These are phyloP conservation scores for Drosophila willistoni DNA, from an alignment of 1,140 invertebrate genomes.

Conservation along the genomic window DNA sequence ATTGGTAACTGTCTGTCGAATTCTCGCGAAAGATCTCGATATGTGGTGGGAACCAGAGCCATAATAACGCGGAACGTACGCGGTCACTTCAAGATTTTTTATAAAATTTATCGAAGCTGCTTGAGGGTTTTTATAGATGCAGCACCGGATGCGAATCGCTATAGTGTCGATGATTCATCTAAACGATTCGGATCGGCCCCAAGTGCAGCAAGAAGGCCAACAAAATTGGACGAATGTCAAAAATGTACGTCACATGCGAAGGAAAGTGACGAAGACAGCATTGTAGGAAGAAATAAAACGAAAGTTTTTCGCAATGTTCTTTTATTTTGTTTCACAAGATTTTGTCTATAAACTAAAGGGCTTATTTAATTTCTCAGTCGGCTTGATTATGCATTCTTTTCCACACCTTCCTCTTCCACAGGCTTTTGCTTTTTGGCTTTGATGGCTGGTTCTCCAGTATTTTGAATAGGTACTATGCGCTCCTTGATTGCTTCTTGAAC, in stretches of 20 bases:
- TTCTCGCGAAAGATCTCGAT: conserved; percentile 73
- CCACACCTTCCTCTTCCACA: conserved; percentile 8
- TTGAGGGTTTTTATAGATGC: conserved; percentile 61
- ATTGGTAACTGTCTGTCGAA: conserved; percentile 54
- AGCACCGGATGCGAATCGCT: conserved; percentile 59
- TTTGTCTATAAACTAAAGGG: not conserved
- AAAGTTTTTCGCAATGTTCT: conserved; percentile 35
- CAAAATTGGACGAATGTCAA: conserved; percentile 57
- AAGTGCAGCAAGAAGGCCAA: conserved; percentile 40
- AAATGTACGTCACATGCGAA: conserved; percentile 43
- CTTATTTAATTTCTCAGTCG: not conserved
- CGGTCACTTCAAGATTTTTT: conserved; percentile 52
- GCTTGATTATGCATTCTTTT: conserved; percentile 2
- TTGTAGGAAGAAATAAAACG: conserved; percentile 18
- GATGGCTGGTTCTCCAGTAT: conserved; percentile 68
- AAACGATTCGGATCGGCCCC: conserved; percentile 50
- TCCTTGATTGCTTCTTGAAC: conserved; percentile 83
- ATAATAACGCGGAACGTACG: conserved; percentile 49
- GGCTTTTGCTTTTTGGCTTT: conserved; percentile 15
- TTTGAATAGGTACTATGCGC: conserved; percentile 82
- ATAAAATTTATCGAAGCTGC: conserved; percentile 61
- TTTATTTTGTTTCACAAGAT: not conserved
- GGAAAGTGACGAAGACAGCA: conserved; percentile 31
- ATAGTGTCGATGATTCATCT: conserved; percentile 60
- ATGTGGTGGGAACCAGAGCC: conserved; percentile 72